Percentiles rank a stretch among this genome's conserved stretches.
Evolutionary conservation across 2,888 invertebrate species (phyloP).

Genomic region (Pheosia gnoma): DNA sequence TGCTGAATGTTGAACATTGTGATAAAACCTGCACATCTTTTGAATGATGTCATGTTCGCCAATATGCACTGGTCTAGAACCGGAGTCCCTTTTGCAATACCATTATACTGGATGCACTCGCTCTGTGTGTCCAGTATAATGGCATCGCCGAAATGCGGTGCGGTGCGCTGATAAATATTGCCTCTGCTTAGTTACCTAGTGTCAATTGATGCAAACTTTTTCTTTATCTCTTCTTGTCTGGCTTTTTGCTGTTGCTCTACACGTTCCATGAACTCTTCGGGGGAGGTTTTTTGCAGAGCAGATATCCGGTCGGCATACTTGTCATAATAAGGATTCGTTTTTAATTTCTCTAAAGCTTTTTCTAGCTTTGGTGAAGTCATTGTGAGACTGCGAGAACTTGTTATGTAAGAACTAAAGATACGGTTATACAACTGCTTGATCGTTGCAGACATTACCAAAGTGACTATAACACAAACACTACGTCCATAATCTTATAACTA

Average conservation of each 20-base stretch:
- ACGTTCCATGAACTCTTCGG: constrained; percentile 88
- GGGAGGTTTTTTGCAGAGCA: constrained; percentile 88
- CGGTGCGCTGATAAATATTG: no score
- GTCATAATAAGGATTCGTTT: constrained; percentile 90
- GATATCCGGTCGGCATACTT: constrained; percentile 92
- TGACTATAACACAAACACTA: no score
- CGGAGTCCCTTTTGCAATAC: no score
- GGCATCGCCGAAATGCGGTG: no score
- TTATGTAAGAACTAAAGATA: constrained; percentile 23
- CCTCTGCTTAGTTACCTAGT: constrained; percentile 53
- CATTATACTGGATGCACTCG: no score
- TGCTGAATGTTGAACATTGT: no score
- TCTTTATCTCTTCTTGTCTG: constrained; percentile 59
- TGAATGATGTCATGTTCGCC: no score
- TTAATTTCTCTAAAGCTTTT: constrained; percentile 81
- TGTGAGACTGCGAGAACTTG: constrained; percentile 53
- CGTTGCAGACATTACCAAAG: background rate
- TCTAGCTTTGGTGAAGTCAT: constrained; percentile 68
- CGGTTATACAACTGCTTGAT: background rate
- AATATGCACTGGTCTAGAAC: no score
- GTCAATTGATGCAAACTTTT: constrained; percentile 65
- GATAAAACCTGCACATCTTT: no score
- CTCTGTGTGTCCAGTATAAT: no score
- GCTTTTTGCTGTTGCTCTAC: constrained; percentile 81
- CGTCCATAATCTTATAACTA: no score